A percentile compares a stretch with the other conserved stretches of the same genome.
phyloP scores from a whole-genome alignment of 2,888 invertebrate genomes.

The Eupelmus urozonus region DNA sequence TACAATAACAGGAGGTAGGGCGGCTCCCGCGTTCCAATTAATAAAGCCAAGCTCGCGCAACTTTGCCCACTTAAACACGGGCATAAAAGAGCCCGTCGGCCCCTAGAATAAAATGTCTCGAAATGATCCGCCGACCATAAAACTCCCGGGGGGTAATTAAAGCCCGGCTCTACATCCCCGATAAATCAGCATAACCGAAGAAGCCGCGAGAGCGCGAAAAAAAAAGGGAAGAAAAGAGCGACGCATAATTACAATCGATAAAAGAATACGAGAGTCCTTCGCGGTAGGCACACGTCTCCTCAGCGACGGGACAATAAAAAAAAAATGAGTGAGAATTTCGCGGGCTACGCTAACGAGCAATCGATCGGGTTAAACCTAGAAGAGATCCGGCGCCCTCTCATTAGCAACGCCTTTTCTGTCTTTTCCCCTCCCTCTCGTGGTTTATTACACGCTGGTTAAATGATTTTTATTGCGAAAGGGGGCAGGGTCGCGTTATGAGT shows the following conservation, averaged over 20 bases:
- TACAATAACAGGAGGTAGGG: slow-evolving; percentile 1
- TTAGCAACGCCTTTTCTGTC: neutral
- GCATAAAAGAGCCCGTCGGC: too few species aligned
- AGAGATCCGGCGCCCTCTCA: neutral
- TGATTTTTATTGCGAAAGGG: too few species aligned
- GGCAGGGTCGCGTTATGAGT: too few species aligned
- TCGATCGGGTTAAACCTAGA: slow-evolving; percentile 27
- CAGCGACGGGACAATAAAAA: neutral
- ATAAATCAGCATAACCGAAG: slow-evolving; percentile 24
- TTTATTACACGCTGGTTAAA: too few species aligned
- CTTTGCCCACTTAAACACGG: neutral
- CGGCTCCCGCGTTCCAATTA: neutral
- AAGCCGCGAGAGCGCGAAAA: neutral
- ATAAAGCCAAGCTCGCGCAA: neutral
- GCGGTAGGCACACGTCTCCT: neutral
- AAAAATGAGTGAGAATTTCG: slow-evolving; percentile 3
- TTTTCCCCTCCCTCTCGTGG: neutral
- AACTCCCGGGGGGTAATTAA: slow-evolving; percentile 7
- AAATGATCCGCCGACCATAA: neutral
- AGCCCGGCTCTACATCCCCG: neutral
- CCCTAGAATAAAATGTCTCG: neutral
- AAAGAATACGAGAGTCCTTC: slow-evolving; percentile 4
- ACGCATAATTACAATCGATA: slow-evolving; percentile 37
- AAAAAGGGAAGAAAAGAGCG: neutral
- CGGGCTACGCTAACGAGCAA: slow-evolving; percentile 43